Percentiles rank a stretch among this genome's conserved stretches.
These are phyloP conservation scores for Halictus ligatus DNA, from an alignment of 2,888 invertebrate species.

Conservation along the genomic window DNA sequence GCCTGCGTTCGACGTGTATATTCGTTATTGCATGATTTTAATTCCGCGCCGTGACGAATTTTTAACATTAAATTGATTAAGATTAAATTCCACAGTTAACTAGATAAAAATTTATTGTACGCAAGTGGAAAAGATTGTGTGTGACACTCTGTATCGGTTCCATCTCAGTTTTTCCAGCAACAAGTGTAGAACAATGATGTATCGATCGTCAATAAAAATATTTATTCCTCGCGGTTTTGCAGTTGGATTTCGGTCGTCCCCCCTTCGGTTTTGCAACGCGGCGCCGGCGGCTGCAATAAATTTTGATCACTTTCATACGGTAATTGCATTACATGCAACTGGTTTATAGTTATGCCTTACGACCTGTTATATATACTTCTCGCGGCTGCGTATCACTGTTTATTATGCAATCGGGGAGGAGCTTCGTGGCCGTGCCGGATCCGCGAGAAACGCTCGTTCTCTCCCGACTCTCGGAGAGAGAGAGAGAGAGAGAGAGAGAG, in stretches of 20 bases:
- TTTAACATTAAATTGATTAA: no score
- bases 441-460: constrained; percentile 24
- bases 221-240: constrained; percentile 23
- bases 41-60: no score
- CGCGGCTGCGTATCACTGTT: constrained; percentile 49
- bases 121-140: no score
- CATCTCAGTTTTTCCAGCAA: no score
- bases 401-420: constrained; percentile 56
- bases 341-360: constrained; percentile 76
- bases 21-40: no score
- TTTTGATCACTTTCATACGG: constrained; percentile 77
- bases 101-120: no score
- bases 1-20: no score
- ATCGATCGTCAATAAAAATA: not conserved
- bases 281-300: constrained; percentile 70
- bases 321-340: constrained; percentile 78
- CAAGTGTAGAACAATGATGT: no score
- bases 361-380: constrained; percentile 52
- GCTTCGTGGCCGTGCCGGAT: constrained; percentile 4
- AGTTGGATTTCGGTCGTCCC: constrained; percentile 34
- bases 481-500: not conserved
- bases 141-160: no score
- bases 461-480: not conserved
- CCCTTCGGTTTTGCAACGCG: constrained; percentile 58
- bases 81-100: no score